Base-by-base conservation (phyloP, 2,888 invertebrate species). In the Cinara cedri region DNA sequence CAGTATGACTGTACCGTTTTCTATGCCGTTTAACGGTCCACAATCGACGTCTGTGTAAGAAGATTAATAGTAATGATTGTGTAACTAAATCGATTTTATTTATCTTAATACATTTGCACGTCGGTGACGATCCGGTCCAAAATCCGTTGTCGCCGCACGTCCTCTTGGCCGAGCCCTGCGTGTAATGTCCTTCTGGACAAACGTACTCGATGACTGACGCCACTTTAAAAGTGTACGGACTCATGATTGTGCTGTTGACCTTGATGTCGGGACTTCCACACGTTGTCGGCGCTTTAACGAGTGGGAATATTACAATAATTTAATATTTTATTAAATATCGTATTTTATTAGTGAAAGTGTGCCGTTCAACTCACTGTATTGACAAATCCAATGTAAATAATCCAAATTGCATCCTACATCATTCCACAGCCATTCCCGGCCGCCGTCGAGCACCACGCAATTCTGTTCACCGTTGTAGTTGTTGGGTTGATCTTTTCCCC, bases 401-500 rank as follows among this genome's bases (percentile, higher is more conserved):
- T 96, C 96, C 81, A 96, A 89, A 86, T 95, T 95, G 85, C 96
- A 96, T 72, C 95, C 95, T 34, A 96, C 95, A 86, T 96, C 96
- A 86, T 96, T 96, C 96, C 96, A 96, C 0, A 93, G 88, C 96
- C 96, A 96, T 81, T 91, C 91, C 70, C 95, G 89, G 0, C 94
- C 95, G 0, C 96, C 96, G 85, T 96, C 96, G 82, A 96, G 87
- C 16, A 96, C 95, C n/a, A 93, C 95, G 87, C 96, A 96, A 86
- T 96, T 96, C 86, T 96, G 96, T 84, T 96, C 95, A 0, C 96
- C 95, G 85, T 96, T 96, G 88, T 96, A 96, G 85, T 96, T 96
- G 86, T 96, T 96, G 0, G 96, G 96, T 85, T 96, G 96, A 84
- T 96, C 96, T 85, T 94, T 94, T 72, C 95, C 96, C 96, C 96